These are phyloP conservation scores for Crossocerus cetratus DNA, from an alignment of 2,888 invertebrate genomes.

Conservation along the genomic window DNA sequence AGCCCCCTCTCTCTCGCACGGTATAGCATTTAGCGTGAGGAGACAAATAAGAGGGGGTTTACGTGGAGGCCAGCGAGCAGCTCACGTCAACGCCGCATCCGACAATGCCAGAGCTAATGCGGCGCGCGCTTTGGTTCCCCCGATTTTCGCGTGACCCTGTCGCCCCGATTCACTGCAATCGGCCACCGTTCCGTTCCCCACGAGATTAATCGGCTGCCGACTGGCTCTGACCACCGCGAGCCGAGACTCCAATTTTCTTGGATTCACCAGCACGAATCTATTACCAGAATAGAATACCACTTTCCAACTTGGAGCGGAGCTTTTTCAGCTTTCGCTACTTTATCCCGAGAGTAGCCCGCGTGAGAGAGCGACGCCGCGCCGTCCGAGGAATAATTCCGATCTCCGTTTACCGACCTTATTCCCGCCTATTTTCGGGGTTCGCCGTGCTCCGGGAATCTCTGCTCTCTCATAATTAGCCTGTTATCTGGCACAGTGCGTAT, in stretches of 20 bases:
- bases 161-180: slow-evolving; percentile 38
- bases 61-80: slow-evolving; percentile 11
- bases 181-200: not conserved
- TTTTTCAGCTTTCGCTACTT: not conserved
- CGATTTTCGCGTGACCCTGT: slow-evolving; percentile 50
- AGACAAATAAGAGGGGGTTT: slow-evolving; percentile 42
- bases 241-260: not conserved
- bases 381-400: not conserved
- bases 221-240: too few species aligned
- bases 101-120: slow-evolving; percentile 6
- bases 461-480: too few species aligned
- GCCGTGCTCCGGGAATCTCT: too few species aligned
- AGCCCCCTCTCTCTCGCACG: slow-evolving; percentile 31
- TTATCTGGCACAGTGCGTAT: too few species aligned
- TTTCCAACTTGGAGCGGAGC: not conserved
- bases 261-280: not conserved
- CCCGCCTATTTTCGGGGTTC: not conserved
- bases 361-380: not conserved
- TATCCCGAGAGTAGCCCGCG: not conserved
- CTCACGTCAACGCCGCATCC: slow-evolving; percentile 4
- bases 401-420: not conserved
- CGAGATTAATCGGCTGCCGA: too few species aligned
- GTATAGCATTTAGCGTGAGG: slow-evolving; percentile 49
- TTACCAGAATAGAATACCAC: not conserved
- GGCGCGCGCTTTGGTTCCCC: slow-evolving; percentile 36